A percentile compares a stretch with the other conserved stretches of the same genome.
phyloP scores from a whole-genome alignment of 1,140 invertebrate genomes.

The Solenopsis invicta region DNA sequence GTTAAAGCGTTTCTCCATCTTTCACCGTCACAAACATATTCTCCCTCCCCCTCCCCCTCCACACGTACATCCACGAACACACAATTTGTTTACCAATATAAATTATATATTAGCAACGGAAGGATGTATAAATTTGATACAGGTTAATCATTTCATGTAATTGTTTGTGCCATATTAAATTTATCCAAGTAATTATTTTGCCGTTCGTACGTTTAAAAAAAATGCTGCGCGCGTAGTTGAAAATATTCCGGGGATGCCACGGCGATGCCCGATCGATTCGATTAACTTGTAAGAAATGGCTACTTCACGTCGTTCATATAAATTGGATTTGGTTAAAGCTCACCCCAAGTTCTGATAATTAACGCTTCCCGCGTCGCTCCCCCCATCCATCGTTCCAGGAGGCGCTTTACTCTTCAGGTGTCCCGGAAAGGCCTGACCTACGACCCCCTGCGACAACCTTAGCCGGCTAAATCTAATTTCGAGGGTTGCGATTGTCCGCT shows the following conservation, averaged over 20 bases:
- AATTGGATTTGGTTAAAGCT: constrained; percentile 28
- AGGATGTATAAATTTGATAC: not conserved
- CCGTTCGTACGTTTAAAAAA: not conserved
- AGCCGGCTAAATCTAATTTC: constrained; percentile 78
- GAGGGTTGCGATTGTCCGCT: constrained; percentile 78
- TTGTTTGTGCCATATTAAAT: not conserved
- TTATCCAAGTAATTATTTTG: constrained; percentile 15
- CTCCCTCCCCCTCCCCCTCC: too few species aligned
- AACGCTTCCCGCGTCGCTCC: constrained; percentile 47
- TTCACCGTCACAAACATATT: not conserved
- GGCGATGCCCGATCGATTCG: not conserved
- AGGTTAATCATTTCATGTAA: constrained; percentile 1
- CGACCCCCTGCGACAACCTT: constrained; percentile 67
- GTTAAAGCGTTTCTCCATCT: constrained; percentile 46
- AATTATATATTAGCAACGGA: not conserved
- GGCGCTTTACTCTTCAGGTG: constrained; percentile 27
- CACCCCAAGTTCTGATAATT: constrained; percentile 38
- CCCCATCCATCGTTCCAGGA: constrained; percentile 32
- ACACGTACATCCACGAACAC: not conserved
- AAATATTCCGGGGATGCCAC: constrained; percentile 3
- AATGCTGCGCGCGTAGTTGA: not conserved
- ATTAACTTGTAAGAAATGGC: constrained; percentile 39
- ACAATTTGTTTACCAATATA: constrained; percentile 1
- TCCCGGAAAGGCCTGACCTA: constrained; percentile 66
- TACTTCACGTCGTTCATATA: constrained; percentile 20